Evolutionary conservation across 2,797 vertebrate genomes (phyloP), one percentile per base, ranked within the genome.

Genomic region (Ctenopoma kingsleyae): DNA sequence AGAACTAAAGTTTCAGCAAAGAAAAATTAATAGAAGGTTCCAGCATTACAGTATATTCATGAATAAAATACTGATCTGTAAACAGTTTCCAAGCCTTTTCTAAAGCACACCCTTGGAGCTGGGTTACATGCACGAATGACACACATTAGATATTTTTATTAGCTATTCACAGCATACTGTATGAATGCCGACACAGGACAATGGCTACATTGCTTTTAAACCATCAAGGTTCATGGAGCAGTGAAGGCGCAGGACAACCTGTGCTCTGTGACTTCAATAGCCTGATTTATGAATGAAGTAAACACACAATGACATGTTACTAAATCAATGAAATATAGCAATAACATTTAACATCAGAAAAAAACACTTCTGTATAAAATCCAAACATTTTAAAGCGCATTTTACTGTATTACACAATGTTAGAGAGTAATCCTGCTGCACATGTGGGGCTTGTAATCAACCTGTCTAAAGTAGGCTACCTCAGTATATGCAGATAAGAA

Each of bases 391-490:
- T 25, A 60, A 55, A 57, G 6, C 8, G 71, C 30, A n/a, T n/a
- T 27, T 27, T 27, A 27, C 25, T 44, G 10, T 2, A 67, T 59
- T 13, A 66, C 36, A 71, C 44, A 84, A 87, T 30, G 7, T 30
- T 86, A 87, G 85, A 88, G 22, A 38, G 5, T 30, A 71, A 47
- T 63, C 41, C 20, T 51, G 36, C 25, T 43, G 22, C 17, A 25
- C 23, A 47, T 16, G 10, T 65, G n/a, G 19, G 16, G n/a, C 49
- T 53, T 15, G 1, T 61, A 25, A 30, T 47, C 5, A 4, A 27
- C 20, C 27, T 44, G 57, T 17, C 19, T 25, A 30, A 63, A 32
- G 17, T 20, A 6, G 40, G 15, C 16, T 6, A 41, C 30, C 43
- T 12, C 2, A 32, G 16, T 41, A 47, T 6, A 71, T 10, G 17